Evolutionary conservation across 2,888 invertebrate genomes (phyloP), one percentile per base, ranked within the genome.

Genomic region (Archips xylosteana): DNA sequence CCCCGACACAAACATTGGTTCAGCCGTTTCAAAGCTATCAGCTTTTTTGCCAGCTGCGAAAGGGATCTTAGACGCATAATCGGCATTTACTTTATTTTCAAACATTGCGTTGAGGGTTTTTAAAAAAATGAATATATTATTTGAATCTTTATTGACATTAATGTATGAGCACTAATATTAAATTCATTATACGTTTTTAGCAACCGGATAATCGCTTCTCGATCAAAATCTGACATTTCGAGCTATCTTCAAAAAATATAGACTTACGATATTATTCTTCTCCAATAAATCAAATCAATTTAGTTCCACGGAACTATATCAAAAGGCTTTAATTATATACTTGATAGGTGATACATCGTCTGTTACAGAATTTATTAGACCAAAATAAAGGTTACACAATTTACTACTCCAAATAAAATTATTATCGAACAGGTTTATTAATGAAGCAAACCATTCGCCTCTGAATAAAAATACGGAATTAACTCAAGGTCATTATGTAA

Each of bases 301-400:
- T 60, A 65, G 47, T 49, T 59, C 45, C 57, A 34, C 59, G 64
- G 70, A 71, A 59, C 57, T 64, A 59, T 36, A 49, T 59, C 5
- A 64, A 59, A 49, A 51, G 39, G 3, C 3, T 8, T 39, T 49
- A 47, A 39, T 69, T 61, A 69, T 51, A 69, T 60, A 36, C 49
- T 51, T 39, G 49, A 64, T 54, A 39, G 10, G 39, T 36, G 63
- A 54, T 61, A 49, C 39, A 69, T 61, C 61, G 47, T 39, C 57
- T 45, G 36, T 57, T 15, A n/a, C 32, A 66, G 12, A 47, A 64
- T 64, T 64, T 64, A 71, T 64, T 59, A 39, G 47, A 59, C 57
- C 59, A 59, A 64, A 64, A 59, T 59, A 71, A 71, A 71, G 64
- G 59, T 71, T 71, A 57, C 70, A 49, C 15, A 64, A 71, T 71